Conservation (phyloP, 2,797 vertebrate species). For the Clarias fuscus region DNA sequence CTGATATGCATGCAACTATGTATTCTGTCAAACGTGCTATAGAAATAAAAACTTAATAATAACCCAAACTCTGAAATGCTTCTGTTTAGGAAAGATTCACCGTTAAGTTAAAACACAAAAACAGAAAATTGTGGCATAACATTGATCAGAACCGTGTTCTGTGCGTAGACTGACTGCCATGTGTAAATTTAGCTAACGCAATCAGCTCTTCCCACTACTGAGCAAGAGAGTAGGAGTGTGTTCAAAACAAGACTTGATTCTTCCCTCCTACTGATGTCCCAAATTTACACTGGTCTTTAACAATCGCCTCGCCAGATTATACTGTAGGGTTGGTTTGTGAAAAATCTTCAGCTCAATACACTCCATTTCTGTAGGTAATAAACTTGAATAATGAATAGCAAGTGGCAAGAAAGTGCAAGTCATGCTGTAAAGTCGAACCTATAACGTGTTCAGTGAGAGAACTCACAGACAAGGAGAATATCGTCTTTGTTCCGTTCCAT, state of each 20-base stretch:
- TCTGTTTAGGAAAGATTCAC: background rate
- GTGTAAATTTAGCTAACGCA: slow-evolving; percentile 9
- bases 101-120: no score
- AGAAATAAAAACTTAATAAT: background rate
- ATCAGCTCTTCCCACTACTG: slow-evolving; percentile 16
- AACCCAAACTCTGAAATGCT: background rate
- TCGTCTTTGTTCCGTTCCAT: no score
- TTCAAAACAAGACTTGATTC: background rate
- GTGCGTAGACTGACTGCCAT: background rate
- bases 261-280: background rate
- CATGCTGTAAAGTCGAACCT: background rate
- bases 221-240: background rate
- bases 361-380: background rate
- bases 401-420: background rate
- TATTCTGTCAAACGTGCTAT: background rate
- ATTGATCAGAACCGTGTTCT: background rate
- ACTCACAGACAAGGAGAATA: no score
- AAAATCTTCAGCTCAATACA: background rate
- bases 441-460: background rate
- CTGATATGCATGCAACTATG: background rate
- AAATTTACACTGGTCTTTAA: background rate
- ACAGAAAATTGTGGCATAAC: background rate
- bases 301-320: background rate
- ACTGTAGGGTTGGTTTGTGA: background rate
- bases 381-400: background rate